These are phyloP conservation scores for Oncorhynchus gorbuscha DNA, from an alignment of 2,113 vertebrate species.

Conservation along the genomic window DNA sequence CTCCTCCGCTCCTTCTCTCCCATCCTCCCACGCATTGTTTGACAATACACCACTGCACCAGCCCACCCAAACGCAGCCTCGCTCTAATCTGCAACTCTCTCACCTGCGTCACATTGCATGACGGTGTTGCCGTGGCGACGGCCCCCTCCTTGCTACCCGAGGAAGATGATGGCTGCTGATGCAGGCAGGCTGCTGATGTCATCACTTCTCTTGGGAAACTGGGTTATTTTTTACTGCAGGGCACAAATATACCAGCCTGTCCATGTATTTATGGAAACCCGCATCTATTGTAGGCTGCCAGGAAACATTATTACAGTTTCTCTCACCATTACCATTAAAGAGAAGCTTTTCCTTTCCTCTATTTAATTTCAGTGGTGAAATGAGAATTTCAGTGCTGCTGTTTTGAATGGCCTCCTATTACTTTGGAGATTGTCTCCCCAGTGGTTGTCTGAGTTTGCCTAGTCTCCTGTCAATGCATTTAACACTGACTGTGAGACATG, in stretches of 20 bases:
- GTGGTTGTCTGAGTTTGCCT: not conserved
- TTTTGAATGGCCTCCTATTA: no score
- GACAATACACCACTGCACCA: conserved; percentile 33
- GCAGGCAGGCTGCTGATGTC: conserved; percentile 66
- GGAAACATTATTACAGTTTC: conserved; percentile 18
- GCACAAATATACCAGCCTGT: conserved; percentile 52
- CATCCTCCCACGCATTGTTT: conserved; percentile 17
- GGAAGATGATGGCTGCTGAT: conserved; percentile 52
- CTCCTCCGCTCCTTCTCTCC: conserved; percentile 27
- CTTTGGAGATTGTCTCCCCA: not conserved
- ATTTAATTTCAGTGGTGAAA: not conserved
- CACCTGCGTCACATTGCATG: conserved; percentile 67
- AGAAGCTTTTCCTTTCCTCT: conserved; percentile 2
- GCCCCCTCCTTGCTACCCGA: conserved; percentile 40
- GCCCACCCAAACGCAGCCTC: conserved; percentile 50
- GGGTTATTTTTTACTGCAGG: conserved; percentile 70
- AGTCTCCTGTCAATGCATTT: not conserved
- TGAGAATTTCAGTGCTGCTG: conserved; percentile 4
- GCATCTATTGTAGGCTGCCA: conserved; percentile 40
- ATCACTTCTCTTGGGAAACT: conserved; percentile 58
- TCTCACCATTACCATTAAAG: conserved; percentile 12
- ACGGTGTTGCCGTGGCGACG: conserved; percentile 67
- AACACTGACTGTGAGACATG: not conserved
- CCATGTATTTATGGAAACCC: conserved; percentile 63
- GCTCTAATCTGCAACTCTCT: conserved; percentile 32